Conservation (phyloP, 2,888 invertebrate species). For the Myopa testacea region DNA sequence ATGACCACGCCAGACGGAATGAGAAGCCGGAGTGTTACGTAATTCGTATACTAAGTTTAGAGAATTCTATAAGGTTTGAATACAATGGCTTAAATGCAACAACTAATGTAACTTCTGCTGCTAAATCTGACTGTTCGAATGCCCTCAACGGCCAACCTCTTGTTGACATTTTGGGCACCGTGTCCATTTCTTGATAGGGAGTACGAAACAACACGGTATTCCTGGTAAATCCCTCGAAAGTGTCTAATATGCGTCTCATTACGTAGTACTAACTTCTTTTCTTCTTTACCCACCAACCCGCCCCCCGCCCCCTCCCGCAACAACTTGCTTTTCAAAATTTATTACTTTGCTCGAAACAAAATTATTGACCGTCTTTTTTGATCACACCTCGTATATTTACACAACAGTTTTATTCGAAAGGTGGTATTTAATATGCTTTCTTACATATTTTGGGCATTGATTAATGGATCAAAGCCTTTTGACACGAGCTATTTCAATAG, state of each 20-base stretch:
- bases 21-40: not conserved
- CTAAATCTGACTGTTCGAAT: not conserved
- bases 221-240: too few species aligned
- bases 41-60: conserved; percentile 8
- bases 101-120: not conserved
- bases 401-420: conserved; percentile 3
- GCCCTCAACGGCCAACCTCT: not conserved
- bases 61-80: not conserved
- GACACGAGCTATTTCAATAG: conserved; percentile 67
- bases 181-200: too few species aligned
- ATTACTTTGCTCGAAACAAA: too few species aligned
- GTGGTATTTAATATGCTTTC: conserved; percentile 8
- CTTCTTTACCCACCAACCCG: too few species aligned
- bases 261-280: too few species aligned
- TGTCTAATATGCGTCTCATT: too few species aligned
- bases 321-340: too few species aligned
- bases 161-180: not conserved
- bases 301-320: too few species aligned
- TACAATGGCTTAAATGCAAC: not conserved
- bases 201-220: too few species aligned
- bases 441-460: conserved; percentile 58
- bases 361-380: too few species aligned
- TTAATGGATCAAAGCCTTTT: conserved; percentile 69
- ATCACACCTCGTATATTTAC: not conserved
- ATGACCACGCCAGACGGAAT: not conserved